Base-by-base conservation (phyloP, 30 jellyfish, hydroid and myxozoan genomes). In the Aurelia aurita complex sp. Pacific region DNA sequence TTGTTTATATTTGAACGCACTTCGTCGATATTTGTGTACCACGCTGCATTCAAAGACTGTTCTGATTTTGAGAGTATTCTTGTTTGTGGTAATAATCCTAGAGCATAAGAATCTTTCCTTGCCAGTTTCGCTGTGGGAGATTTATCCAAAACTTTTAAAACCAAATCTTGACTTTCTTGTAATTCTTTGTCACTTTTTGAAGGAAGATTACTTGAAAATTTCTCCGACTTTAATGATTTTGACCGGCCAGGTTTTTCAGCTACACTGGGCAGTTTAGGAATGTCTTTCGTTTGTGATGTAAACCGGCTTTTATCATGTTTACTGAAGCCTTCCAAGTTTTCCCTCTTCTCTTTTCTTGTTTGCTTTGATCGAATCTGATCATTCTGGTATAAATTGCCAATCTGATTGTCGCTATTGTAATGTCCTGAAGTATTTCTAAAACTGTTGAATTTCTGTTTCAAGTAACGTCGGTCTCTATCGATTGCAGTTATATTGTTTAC, bases 1-100 rank as follows among this genome's bases (percentile, higher is more conserved):
- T 74, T 76, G 60, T 80, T 80, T 64, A 88, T 80, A 57, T 59
- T 74, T 62, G 97, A 63, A 18, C 92, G 73, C 1, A 81, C 97
- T 10, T 74, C 86, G 57, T 65, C 80, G 55, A 88, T 40, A 65
- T 88, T 67, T 55, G 85, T 40, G 53, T 75, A 80, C 97, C 97
- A 88, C 1, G 89, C 84, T 12, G 78, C 67, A 14, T 76, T 46
- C 15, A 86, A 40, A 10, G 78, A 53, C 10, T 53, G 87, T 17
- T 67, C 95, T 1, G 95, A 86, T 70, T 68, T 76, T 61, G 89
- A 86, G 8, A 69, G 89, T 50, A 54, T 59, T 71, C 64, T 86
- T 79, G 64, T 75, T 19, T 34, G 77, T 9, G 88, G 88, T 15
- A 64, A 54, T 46, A 46, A 46, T 6, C 57, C 57, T 0, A 46